These are phyloP conservation scores for Gallinago solitaria DNA, from an alignment of 2,797 vertebrate species.

Conservation along the genomic window DNA sequence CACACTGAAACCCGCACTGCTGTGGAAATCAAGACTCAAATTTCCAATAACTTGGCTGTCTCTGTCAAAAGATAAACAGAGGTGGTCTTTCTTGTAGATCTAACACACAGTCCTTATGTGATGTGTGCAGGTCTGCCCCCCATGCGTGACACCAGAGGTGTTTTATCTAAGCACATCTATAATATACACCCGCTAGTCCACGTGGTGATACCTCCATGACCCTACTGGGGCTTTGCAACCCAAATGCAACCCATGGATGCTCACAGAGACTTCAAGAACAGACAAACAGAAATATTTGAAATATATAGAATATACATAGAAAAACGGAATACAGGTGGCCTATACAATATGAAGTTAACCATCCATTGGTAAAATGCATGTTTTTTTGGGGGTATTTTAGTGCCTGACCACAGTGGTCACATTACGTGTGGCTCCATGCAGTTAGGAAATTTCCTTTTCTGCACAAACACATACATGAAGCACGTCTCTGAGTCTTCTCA, in stretches of 20 bases:
- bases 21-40: background rate
- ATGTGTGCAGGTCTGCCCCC: accelerated
- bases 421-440: background rate
- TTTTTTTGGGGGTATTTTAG: background rate
- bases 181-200: background rate
- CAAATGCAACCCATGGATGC: accelerated
- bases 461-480: accelerated
- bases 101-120: accelerated
- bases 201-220: background rate
- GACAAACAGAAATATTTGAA: background rate
- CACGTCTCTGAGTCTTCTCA: background rate
- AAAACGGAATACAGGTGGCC: background rate
- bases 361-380: background rate
- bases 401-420: background rate
- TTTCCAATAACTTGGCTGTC: background rate
- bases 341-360: accelerated
- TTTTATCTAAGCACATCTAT: background rate
- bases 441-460: background rate
- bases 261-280: background rate
- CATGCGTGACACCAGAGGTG: background rate
- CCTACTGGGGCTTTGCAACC: background rate
- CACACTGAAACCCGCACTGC: background rate
- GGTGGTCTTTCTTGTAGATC: background rate
- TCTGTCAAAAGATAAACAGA: background rate
- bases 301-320: too few relatives aligned